These are phyloP conservation scores for Aleiodes sp. DNA, from an alignment of 1,140 invertebrate genomes.

Conservation along the genomic window DNA sequence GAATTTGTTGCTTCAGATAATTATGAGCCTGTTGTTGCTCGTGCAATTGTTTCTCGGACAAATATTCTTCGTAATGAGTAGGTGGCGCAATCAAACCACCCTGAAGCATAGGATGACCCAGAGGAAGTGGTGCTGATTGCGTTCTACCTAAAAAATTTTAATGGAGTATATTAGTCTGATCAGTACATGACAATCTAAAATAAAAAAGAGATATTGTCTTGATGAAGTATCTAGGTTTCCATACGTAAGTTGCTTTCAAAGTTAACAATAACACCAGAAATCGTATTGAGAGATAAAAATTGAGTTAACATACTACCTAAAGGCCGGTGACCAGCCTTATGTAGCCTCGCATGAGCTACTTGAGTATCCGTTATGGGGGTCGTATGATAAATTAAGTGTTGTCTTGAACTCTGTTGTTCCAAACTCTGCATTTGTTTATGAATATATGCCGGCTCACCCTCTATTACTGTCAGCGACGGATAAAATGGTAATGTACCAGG, in stretches of 20 bases:
- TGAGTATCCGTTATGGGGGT: slow-evolving; percentile 73
- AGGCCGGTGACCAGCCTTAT: slow-evolving; percentile 79
- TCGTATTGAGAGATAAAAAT: slow-evolving; percentile 39
- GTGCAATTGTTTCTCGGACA: slow-evolving; percentile 70
- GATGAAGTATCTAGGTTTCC: not conserved
- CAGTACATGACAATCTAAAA: too few relatives aligned
- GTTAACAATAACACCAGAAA: not conserved
- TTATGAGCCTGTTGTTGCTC: slow-evolving; percentile 74
- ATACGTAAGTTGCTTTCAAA: not conserved
- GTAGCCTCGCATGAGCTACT: slow-evolving; percentile 78
- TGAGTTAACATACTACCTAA: slow-evolving; percentile 73
- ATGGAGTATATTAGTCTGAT: not conserved
- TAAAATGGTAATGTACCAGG: slow-evolving; percentile 80
- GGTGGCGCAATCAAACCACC: slow-evolving; percentile 64
- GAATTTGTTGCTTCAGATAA: slow-evolving; percentile 86
- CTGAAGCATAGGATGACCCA: slow-evolving; percentile 93
- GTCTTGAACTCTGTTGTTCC: slow-evolving; percentile 65
- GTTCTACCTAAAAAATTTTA: slow-evolving; percentile 69
- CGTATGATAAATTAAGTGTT: slow-evolving; percentile 53
- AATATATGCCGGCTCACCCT: slow-evolving; percentile 65
- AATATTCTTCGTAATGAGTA: slow-evolving; percentile 73
- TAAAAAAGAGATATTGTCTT: not conserved
- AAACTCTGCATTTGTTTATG: slow-evolving; percentile 72
- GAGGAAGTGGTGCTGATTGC: slow-evolving; percentile 91
- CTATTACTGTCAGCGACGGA: slow-evolving; percentile 74